A percentile compares a stretch with the other conserved stretches of the same genome.
Evolutionary conservation across 2,797 vertebrate genomes (phyloP).

Genomic region (Clarias fuscus): DNA sequence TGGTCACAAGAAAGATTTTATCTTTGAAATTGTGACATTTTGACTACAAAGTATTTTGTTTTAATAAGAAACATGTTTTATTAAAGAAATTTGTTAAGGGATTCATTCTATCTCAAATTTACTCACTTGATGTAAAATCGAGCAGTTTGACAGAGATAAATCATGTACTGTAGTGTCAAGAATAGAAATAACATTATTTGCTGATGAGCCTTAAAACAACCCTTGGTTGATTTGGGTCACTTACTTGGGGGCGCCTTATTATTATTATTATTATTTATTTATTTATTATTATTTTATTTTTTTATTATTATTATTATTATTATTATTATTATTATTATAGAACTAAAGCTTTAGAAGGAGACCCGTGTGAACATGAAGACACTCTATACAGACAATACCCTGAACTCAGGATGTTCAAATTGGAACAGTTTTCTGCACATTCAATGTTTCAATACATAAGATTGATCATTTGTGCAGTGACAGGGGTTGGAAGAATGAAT

Average conservation of each 20-base stretch:
- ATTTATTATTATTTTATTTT: too few relatives aligned
- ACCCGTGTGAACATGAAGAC: neutral
- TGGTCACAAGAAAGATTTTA: neutral
- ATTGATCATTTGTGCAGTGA: neutral
- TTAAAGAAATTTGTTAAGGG: neutral
- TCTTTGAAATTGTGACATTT: neutral
- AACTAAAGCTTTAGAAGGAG: neutral
- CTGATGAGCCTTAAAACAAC: neutral
- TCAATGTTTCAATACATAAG: too few relatives aligned
- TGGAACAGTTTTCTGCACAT: too few relatives aligned
- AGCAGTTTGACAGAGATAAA: too few relatives aligned
- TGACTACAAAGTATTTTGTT: conserved; percentile 11
- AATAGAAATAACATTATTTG: neutral
- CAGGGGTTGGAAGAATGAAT: neutral
- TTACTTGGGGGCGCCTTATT: neutral
- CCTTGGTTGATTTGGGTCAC: neutral
- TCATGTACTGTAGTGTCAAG: neutral
- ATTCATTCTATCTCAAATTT: neutral
- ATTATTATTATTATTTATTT: too few relatives aligned
- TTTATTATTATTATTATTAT: too few relatives aligned
- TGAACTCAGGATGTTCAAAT: neutral
- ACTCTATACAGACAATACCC: neutral
- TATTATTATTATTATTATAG: neutral
- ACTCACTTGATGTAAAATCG: neutral
- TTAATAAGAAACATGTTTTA: neutral